Base-by-base conservation (phyloP, 2,888 invertebrate genomes). In the Blera fallax region DNA sequence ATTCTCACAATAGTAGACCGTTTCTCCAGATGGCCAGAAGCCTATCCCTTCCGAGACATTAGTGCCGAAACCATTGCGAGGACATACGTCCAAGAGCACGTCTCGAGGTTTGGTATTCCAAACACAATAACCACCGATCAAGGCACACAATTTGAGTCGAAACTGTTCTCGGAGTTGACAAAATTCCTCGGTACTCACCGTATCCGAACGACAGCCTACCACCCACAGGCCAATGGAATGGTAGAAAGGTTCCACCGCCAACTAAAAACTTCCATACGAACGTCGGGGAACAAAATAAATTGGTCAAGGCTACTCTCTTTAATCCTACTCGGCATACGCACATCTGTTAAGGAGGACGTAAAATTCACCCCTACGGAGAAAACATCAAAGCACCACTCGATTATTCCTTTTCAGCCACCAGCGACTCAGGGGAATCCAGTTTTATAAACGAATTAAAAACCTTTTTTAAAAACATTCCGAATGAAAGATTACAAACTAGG, bases 151-250 rank as follows among this genome's bases (percentile, higher is more conserved):
- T 58, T 58, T n/a, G 37, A 58, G 6, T 34, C 62, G 1, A 27
- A 43, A 24, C 27, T 62, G 0, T 62, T 62, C 14, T 27, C 2
- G 6, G 62, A 62, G 45, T 24, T 62, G n/a, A 45, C 14, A n/a
- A 62, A 62, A 14, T 62, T 62, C 27, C 16, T 62, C 0, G 43
- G 43, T 3, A 62, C 62, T 1, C 8, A 5, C 1, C 45, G 43
- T 1, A 45, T 45, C 3, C 29, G 62, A 0, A 62, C 43, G 2
- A 45, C 45, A 14, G 64, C 29, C 8, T 48, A 64, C 32, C 64
- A 64, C 11, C 64, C 64, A 32, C 48, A 64, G 18, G 64, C 64
- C 10, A 64, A 64, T 48, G 48, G 64, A 5, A 40, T 64, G 45
- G 64, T 64, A 16, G 64, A 64, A 18, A 45, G 48, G 11, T 64